These are phyloP conservation scores for Sebastes trivittatus DNA, from an alignment of 2,797 vertebrate species.

Conservation along the genomic window DNA sequence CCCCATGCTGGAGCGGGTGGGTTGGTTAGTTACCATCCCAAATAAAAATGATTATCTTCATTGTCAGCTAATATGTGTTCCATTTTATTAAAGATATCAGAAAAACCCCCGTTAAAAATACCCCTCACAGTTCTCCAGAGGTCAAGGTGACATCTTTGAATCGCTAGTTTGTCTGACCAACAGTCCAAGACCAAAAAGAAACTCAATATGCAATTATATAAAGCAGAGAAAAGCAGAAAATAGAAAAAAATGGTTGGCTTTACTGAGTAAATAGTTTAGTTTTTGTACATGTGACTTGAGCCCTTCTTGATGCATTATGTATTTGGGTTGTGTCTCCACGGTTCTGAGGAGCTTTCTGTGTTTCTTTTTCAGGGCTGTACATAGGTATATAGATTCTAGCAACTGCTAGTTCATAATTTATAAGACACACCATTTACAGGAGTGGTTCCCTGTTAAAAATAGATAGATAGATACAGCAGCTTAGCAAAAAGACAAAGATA, in stretches of 20 bases:
- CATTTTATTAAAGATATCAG: not conserved
- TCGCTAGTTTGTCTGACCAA: fast-evolving
- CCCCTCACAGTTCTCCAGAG: not conserved
- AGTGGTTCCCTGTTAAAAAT: not conserved
- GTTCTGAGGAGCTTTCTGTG: not conserved
- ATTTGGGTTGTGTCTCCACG: not conserved
- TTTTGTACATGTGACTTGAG: not conserved
- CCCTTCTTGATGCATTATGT: constrained; percentile 17
- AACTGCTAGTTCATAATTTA: not conserved
- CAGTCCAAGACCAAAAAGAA: not conserved
- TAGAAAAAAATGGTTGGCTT: not conserved
- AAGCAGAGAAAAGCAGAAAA: too few species aligned
- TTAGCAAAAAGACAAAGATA: not conserved
- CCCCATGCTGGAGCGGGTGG: not conserved
- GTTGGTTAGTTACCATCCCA: not conserved
- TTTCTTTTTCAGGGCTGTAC: not conserved
- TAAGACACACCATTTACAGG: not conserved
- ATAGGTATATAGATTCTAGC: not conserved
- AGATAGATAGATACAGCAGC: not conserved
- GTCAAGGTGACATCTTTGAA: not conserved
- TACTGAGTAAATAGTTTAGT: not conserved
- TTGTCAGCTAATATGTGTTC: not conserved
- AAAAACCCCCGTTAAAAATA: not conserved
- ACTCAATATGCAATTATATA: too few species aligned
- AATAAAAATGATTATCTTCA: not conserved